These are phyloP conservation scores for Agonopterix arenella DNA, from an alignment of 2,888 invertebrate species.

Conservation along the genomic window DNA sequence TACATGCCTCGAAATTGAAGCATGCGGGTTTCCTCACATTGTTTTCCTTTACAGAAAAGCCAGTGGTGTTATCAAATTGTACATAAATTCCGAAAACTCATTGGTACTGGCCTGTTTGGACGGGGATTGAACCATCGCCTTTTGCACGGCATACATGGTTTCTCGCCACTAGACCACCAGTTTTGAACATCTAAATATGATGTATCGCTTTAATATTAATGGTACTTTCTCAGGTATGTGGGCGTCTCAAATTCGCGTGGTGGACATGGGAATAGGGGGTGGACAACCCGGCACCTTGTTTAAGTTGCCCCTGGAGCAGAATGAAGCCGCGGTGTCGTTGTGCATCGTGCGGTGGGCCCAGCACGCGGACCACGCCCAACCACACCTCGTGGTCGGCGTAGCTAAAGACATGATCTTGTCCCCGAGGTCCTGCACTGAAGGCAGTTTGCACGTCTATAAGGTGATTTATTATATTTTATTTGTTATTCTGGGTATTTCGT, in stretches of 20 bases:
- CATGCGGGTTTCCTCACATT: too few relatives aligned
- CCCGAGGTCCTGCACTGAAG: constrained; percentile 88
- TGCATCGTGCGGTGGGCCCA: constrained; percentile 87
- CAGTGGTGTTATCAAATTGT: too few relatives aligned
- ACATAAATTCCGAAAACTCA: background rate
- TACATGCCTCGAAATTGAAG: too few relatives aligned
- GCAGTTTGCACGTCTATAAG: constrained; percentile 92
- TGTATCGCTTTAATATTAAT: background rate
- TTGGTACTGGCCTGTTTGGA: too few relatives aligned
- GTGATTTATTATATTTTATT: constrained; percentile 26
- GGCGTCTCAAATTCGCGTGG: constrained; percentile 93
- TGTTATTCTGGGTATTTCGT: too few relatives aligned
- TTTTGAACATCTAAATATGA: background rate
- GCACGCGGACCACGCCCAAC: constrained; percentile 55
- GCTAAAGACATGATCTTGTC: constrained; percentile 93
- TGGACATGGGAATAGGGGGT: constrained; percentile 84
- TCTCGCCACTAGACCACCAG: too few relatives aligned
- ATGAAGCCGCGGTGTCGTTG: constrained; percentile 95
- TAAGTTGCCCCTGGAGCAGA: constrained; percentile 91
- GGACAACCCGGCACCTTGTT: constrained; percentile 84
- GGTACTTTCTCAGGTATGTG: constrained; percentile 83
- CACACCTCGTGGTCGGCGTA: constrained; percentile 90
- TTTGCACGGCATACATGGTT: too few relatives aligned
- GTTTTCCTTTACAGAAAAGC: too few relatives aligned
- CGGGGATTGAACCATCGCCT: too few relatives aligned